phyloP scores from a whole-genome alignment of 2,113 vertebrate genomes.

The Sporophila hypoxantha region DNA sequence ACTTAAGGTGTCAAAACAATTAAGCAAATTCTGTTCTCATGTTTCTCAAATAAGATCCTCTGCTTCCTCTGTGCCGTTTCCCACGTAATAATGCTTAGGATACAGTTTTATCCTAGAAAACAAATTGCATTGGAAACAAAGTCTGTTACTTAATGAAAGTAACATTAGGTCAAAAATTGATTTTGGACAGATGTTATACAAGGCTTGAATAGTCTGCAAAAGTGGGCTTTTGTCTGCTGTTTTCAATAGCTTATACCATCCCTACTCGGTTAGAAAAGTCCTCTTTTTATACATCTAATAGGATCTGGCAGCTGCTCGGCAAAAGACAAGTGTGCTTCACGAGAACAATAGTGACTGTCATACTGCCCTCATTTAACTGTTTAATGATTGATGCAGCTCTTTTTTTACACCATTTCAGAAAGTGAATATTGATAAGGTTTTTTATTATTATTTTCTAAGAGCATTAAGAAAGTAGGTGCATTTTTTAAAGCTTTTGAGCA shows the following conservation, averaged over 20 bases:
- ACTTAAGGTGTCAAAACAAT: conserved; percentile 58
- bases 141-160: conserved; percentile 50
- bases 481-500: conserved; percentile 44
- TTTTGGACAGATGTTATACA: conserved; percentile 64
- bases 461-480: conserved; percentile 41
- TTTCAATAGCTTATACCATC: conserved; percentile 54
- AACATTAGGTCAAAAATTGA: conserved; percentile 61
- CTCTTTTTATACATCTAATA: conserved; percentile 56
- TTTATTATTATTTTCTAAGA: conserved; percentile 44
- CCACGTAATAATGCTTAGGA: conserved; percentile 2
- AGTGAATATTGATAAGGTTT: conserved; percentile 18
- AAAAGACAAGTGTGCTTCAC: conserved; percentile 53
- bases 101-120: conserved; percentile 32
- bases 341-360: conserved; percentile 60
- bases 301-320: conserved; percentile 66
- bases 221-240: conserved; percentile 58
- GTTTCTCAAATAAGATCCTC: conserved; percentile 32
- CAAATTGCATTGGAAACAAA: conserved; percentile 38
- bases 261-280: conserved; percentile 42
- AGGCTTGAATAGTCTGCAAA: conserved; percentile 46
- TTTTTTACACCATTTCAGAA: conserved; percentile 25
- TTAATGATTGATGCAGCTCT: conserved; percentile 53
- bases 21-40: conserved; percentile 42
- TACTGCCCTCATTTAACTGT: conserved; percentile 55
- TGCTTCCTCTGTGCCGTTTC: conserved; percentile 13